Evolutionary conservation across 1,140 invertebrate species (phyloP).

Genomic region (Drosophila subpulchrella): DNA sequence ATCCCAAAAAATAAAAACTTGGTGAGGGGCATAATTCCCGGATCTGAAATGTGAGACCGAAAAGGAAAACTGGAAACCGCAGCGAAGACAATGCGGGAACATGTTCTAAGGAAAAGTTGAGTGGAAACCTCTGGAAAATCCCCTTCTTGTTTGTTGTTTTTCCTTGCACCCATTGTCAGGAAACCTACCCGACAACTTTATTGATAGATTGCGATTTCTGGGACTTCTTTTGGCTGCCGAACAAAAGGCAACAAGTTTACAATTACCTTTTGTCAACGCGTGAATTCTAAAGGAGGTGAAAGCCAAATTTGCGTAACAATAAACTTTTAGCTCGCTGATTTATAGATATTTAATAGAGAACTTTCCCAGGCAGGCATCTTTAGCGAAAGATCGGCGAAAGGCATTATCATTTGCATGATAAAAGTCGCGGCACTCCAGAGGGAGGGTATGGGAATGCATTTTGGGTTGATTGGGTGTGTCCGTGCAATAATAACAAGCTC

Average conservation of each 20-base stretch:
- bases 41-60: constrained; percentile 59
- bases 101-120: constrained; percentile 70
- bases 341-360: constrained; percentile 74
- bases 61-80: constrained; percentile 67
- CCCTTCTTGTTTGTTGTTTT: constrained; percentile 42
- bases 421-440: constrained; percentile 10
- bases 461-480: constrained; percentile 47
- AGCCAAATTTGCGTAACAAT: constrained; percentile 74
- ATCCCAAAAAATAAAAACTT: constrained; percentile 17
- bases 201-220: constrained; percentile 78
- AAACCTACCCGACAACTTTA: constrained; percentile 57
- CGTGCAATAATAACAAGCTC: constrained; percentile 68
- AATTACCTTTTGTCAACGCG: constrained; percentile 65
- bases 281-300: constrained; percentile 24
- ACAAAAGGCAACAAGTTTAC: constrained; percentile 62
- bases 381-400: constrained; percentile 17
- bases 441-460: constrained; percentile 9
- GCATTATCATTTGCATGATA: constrained; percentile 55
- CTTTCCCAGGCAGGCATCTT: constrained; percentile 53
- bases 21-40: constrained; percentile 9
- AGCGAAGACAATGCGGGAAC: constrained; percentile 41
- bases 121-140: constrained; percentile 62
- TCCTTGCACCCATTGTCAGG: constrained; percentile 30
- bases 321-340: constrained; percentile 62
- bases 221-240: constrained; percentile 12